phyloP scores from a whole-genome alignment of 2,797 vertebrate genomes.

The Astyanax mexicanus region DNA sequence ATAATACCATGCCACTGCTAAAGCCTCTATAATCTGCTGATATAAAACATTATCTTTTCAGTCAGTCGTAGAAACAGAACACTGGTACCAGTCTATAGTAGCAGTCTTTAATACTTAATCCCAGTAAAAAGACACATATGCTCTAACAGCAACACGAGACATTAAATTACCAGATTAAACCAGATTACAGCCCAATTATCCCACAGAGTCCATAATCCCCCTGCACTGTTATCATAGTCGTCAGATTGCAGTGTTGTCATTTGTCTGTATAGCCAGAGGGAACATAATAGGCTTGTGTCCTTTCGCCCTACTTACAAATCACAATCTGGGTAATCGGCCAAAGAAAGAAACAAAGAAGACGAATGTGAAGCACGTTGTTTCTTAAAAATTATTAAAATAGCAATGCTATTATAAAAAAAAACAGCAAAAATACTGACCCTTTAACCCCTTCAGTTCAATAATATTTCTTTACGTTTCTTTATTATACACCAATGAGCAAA shows the following conservation, averaged over 20 bases:
- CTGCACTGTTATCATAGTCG: constrained; percentile 12
- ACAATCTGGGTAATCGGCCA: background rate
- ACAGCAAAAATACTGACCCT: too few relatives aligned
- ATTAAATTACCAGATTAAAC: constrained; percentile 40
- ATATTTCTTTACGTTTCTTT: too few relatives aligned
- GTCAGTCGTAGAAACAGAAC: background rate
- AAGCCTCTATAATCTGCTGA: too few relatives aligned
- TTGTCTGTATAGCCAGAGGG: background rate
- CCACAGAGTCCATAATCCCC: constrained; percentile 30
- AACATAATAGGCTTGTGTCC: constrained; percentile 11
- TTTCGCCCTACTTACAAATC: constrained; percentile 29
- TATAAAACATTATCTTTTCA: background rate
- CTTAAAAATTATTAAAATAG: background rate
- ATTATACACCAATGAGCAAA: too few relatives aligned
- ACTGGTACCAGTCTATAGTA: background rate
- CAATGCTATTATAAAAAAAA: background rate
- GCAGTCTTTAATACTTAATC: background rate
- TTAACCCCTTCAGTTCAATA: too few relatives aligned
- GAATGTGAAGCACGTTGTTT: background rate
- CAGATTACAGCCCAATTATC: constrained; percentile 37
- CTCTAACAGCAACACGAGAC: background rate
- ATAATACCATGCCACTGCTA: background rate
- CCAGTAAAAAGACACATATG: background rate
- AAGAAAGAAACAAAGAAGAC: background rate
- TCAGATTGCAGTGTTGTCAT: background rate